Percentiles rank a stretch among this genome's conserved stretches.
These are phyloP conservation scores for Melanotaenia pygmaea DNA, from an alignment of 2,797 vertebrate species.

Conservation along the genomic window DNA sequence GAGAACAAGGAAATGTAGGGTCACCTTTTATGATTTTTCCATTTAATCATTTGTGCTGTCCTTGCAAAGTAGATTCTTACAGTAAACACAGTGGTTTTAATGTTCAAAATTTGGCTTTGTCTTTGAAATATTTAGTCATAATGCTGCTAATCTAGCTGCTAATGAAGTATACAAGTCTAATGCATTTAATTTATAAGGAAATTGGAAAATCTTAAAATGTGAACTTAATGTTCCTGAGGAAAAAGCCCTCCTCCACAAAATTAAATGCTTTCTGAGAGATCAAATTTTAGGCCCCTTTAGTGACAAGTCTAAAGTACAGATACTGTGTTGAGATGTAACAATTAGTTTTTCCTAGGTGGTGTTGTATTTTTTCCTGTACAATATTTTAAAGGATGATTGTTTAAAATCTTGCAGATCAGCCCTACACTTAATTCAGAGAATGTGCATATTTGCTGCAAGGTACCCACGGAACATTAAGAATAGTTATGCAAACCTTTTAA, in stretches of 20 bases:
- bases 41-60: too few species aligned
- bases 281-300: conserved; percentile 6
- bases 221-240: conserved; percentile 33
- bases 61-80: too few species aligned
- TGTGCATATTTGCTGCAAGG: conserved; percentile 20
- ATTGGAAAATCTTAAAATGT: conserved; percentile 14
- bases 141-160: neutral
- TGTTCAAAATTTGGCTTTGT: neutral
- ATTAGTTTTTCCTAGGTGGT: too few species aligned
- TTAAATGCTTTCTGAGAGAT: conserved; percentile 15
- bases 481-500: conserved; percentile 2
- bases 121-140: neutral
- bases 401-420: too few species aligned
- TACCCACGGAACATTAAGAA: conserved; percentile 19
- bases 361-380: too few species aligned
- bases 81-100: neutral
- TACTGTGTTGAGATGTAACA: too few species aligned
- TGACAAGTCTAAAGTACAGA: neutral
- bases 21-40: too few species aligned
- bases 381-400: too few species aligned
- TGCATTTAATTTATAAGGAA: neutral
- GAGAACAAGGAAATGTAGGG: too few species aligned
- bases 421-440: conserved; percentile 15
- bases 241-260: conserved; percentile 1
- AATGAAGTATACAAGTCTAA: neutral